A percentile compares a stretch with the other conserved stretches of the same genome.
Conservation (phyloP, 2,113 vertebrate genomes). For the Triplophysa dalaica region DNA sequence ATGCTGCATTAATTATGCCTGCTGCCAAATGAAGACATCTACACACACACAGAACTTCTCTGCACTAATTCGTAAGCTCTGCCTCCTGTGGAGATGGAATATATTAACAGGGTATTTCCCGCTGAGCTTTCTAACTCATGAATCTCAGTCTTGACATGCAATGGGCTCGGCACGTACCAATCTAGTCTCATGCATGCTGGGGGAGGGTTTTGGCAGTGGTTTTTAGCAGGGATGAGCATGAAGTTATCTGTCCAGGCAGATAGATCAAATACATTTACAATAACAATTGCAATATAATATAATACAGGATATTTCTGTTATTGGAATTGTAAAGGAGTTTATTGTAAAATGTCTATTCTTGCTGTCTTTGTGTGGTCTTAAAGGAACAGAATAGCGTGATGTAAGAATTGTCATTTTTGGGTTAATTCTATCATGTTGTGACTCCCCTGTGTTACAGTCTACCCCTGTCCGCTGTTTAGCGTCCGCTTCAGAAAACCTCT, state of each 20-base stretch:
- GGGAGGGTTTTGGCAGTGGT: background rate
- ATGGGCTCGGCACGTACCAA: background rate
- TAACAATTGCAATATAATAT: background rate
- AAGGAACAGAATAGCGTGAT: no score
- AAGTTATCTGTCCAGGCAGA: background rate
- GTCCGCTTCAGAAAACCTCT: conserved; percentile 96
- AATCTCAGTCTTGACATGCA: conserved; percentile 13
- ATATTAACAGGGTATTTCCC: conserved; percentile 55
- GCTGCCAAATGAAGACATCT: conserved; percentile 23
- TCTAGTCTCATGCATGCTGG: background rate
- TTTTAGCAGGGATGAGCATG: no score
- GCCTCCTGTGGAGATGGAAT: conserved; percentile 53
- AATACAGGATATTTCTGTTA: background rate
- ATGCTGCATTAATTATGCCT: background rate
- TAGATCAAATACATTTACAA: background rate
- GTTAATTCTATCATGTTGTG: background rate
- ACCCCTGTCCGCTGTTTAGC: conserved; percentile 96
- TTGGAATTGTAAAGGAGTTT: background rate
- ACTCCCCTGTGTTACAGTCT: conserved; percentile 79
- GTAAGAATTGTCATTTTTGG: no score
- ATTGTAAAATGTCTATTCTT: background rate
- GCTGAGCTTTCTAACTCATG: conserved; percentile 39
- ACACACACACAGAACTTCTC: conserved; percentile 42
- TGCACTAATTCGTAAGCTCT: conserved; percentile 53
- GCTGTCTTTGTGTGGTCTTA: background rate